phyloP scores from a whole-genome alignment of 2,797 vertebrate genomes.

The Clarias platycephalus region DNA sequence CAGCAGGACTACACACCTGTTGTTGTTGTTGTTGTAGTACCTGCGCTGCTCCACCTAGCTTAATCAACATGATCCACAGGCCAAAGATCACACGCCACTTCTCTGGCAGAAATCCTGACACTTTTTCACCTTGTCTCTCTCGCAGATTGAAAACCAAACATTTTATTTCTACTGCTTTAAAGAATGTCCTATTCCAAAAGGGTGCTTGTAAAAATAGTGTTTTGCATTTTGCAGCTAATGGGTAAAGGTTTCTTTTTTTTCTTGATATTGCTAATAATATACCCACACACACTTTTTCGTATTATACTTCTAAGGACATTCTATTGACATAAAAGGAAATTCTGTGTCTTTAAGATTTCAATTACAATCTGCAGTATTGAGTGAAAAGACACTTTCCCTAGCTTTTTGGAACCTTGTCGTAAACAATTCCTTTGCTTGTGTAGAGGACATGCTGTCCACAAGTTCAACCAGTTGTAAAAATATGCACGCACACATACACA shows the following conservation, averaged over 20 bases:
- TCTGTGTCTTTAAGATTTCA: not conserved
- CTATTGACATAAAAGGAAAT: not conserved
- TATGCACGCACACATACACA: not conserved
- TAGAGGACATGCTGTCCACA: not conserved
- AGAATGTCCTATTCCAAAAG: not conserved
- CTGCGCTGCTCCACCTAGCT: conserved; percentile 42
- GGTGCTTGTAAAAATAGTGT: not conserved
- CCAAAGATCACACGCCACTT: conserved; percentile 43
- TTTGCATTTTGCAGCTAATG: not conserved
- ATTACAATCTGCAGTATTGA: not conserved
- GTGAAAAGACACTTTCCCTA: not conserved
- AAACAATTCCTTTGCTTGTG: not conserved
- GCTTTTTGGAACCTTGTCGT: not conserved
- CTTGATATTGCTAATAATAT: not conserved
- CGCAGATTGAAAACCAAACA: not conserved
- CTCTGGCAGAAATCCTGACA: conserved; percentile 12
- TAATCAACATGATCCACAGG: conserved; percentile 37
- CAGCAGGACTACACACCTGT: conserved; percentile 49
- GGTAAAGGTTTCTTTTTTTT: not conserved
- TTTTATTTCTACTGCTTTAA: not conserved
- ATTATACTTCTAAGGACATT: not conserved
- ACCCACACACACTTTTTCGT: not conserved
- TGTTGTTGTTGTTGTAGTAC: conserved; percentile 45
- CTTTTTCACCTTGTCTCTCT: not conserved
- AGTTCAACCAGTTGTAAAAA: not conserved